Evolutionary conservation across 2,113 vertebrate genomes (phyloP).

Genomic region (Tapirus terrestris): DNA sequence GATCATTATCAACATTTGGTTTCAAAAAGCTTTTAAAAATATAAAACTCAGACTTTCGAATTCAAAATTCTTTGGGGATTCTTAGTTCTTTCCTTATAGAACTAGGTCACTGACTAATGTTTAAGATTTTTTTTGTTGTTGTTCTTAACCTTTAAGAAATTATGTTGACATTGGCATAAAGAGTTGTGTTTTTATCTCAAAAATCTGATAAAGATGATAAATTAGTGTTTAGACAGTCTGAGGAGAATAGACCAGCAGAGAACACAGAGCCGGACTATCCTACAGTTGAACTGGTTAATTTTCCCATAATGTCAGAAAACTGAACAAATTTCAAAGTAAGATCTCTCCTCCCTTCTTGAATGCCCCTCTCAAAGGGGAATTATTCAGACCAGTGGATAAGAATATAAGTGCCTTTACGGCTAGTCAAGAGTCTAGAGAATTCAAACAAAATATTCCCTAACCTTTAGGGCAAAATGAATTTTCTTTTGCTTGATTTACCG

Average conservation of each 20-base stretch:
- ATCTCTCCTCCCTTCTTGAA: background rate
- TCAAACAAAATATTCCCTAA: constrained; percentile 34
- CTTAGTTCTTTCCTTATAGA: constrained; percentile 12
- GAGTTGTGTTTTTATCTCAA: constrained; percentile 47
- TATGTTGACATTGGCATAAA: constrained; percentile 59
- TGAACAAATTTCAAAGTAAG: background rate
- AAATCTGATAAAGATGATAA: constrained; percentile 57
- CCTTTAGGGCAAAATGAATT: background rate
- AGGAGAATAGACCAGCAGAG: constrained; percentile 8
- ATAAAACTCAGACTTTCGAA: constrained; percentile 50
- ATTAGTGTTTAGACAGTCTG: constrained; percentile 10
- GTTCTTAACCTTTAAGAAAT: constrained; percentile 61
- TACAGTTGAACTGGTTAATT: background rate
- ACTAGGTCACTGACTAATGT: constrained; percentile 33
- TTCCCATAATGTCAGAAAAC: background rate
- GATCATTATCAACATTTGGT: background rate
- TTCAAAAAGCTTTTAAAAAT: constrained; percentile 49
- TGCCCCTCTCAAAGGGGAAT: background rate
- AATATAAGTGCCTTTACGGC: background rate
- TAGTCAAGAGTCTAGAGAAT: constrained; percentile 26
- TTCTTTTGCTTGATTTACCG: constrained; percentile 32
- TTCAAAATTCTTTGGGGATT: constrained; percentile 28
- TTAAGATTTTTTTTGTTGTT: background rate
- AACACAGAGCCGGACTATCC: background rate
- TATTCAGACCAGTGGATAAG: background rate